phyloP scores from a whole-genome alignment of 1,140 invertebrate genomes.

The Drosophila bipectinata region DNA sequence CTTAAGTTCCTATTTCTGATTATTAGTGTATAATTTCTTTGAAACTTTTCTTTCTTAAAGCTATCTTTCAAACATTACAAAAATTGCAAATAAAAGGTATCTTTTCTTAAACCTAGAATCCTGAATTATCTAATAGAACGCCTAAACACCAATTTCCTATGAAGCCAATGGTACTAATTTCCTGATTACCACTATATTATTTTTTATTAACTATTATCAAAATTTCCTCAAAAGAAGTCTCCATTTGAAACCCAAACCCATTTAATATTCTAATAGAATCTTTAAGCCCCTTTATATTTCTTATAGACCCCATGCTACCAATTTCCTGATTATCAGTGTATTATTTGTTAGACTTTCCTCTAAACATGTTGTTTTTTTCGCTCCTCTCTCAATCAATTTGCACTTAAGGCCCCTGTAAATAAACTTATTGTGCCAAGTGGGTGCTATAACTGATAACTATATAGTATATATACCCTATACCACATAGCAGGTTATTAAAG shows the following conservation, averaged over 20 bases:
- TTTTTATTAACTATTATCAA: too few species aligned
- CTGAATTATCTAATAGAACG: too few species aligned
- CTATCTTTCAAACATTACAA: too few species aligned
- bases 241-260: too few species aligned
- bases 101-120: too few species aligned
- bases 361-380: neutral
- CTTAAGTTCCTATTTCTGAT: neutral
- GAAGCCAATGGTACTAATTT: too few species aligned
- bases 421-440: slow-evolving; percentile 42
- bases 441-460: slow-evolving; percentile 33
- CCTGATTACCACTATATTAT: too few species aligned
- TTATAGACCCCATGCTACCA: neutral
- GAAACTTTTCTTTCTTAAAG: neutral
- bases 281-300: too few species aligned
- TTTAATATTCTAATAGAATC: too few species aligned
- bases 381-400: slow-evolving; percentile 21
- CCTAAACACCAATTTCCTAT: too few species aligned
- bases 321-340: slow-evolving; percentile 3
- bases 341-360: slow-evolving; percentile 2
- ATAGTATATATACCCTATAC: neutral
- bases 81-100: too few species aligned
- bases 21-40: neutral
- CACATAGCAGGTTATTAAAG: neutral
- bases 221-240: too few species aligned
- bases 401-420: slow-evolving; percentile 25